These are phyloP conservation scores for Liopterus haemorrhoidalis DNA, from an alignment of 2,888 invertebrate genomes.

Conservation along the genomic window DNA sequence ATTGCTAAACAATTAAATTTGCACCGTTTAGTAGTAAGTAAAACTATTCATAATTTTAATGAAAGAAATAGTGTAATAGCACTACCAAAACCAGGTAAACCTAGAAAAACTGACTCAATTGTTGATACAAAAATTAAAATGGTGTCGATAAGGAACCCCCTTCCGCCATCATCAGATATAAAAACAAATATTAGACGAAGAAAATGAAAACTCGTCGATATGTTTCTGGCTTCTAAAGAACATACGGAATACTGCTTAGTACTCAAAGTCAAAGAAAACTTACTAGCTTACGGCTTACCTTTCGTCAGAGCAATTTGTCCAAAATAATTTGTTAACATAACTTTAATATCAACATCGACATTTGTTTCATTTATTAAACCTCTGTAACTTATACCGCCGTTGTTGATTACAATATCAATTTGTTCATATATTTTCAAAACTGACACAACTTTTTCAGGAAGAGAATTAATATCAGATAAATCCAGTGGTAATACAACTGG, in stretches of 20 bases:
- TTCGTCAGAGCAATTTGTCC: conserved; percentile 87
- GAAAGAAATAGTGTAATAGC: no score
- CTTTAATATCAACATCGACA: conserved; percentile 73
- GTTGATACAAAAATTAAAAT: not conserved
- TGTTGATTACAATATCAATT: conserved; percentile 87
- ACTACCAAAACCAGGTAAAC: no score
- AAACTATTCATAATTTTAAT: no score
- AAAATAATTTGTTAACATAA: conserved; percentile 94
- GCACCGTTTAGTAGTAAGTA: no score
- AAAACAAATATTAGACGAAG: conserved; percentile 10
- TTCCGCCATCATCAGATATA: no score
- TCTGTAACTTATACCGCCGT: conserved; percentile 81
- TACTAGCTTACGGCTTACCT: conserved; percentile 53
- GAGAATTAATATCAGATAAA: conserved; percentile 60
- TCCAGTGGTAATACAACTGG: conserved; percentile 73
- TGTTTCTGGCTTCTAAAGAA: not conserved
- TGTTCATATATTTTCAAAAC: conserved; percentile 64
- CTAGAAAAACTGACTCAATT: no score
- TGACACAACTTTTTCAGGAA: conserved; percentile 59
- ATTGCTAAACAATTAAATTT: no score
- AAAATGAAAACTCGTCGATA: not conserved
- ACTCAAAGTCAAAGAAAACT: not conserved
- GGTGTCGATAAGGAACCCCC: no score
- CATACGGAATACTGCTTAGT: not conserved
- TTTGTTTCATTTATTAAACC: conserved; percentile 69